Percentiles rank a stretch among this genome's conserved stretches.
These are phyloP conservation scores for Denticeps clupeoides DNA, from an alignment of 2,797 vertebrate genomes.

Conservation along the genomic window DNA sequence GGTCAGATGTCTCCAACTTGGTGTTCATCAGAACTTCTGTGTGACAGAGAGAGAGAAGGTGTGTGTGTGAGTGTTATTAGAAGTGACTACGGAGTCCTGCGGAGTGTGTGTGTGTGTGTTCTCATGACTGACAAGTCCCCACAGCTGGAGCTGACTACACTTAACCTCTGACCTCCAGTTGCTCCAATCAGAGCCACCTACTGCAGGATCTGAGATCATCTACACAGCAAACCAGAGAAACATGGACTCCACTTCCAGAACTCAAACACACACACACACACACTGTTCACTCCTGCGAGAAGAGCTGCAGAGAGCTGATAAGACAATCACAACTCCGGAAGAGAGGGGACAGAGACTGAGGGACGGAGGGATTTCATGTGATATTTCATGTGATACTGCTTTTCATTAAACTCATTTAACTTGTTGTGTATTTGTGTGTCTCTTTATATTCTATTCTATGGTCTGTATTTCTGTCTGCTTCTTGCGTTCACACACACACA, in stretches of 20 bases:
- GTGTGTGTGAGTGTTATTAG: neutral
- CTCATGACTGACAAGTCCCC: neutral
- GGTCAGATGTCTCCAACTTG: conserved; percentile 68
- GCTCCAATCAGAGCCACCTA: neutral
- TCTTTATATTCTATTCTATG: no score
- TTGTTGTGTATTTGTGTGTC: no score
- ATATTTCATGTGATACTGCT: neutral
- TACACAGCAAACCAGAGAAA: no score
- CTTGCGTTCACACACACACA: neutral
- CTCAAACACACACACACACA: neutral
- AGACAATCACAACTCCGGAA: conserved; percentile 18
- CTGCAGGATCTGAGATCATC: neutral
- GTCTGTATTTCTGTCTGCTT: neutral
- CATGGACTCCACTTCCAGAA: neutral
- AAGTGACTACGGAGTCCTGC: conserved; percentile 2
- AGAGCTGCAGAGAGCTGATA: conserved; percentile 19
- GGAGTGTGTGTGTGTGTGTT: neutral
- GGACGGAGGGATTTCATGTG: neutral
- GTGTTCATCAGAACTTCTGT: conserved; percentile 71
- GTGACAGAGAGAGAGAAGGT: neutral
- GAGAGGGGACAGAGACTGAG: conserved; percentile 3
- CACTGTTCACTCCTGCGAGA: conserved; percentile 2
- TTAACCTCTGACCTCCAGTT: conserved; percentile 4
- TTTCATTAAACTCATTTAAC: no score
- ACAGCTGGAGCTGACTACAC: neutral